Evolutionary conservation across 23 tunicate species (phyloP), one percentile per base, ranked within the genome.

Genomic region (Trididemnum miniatum): DNA sequence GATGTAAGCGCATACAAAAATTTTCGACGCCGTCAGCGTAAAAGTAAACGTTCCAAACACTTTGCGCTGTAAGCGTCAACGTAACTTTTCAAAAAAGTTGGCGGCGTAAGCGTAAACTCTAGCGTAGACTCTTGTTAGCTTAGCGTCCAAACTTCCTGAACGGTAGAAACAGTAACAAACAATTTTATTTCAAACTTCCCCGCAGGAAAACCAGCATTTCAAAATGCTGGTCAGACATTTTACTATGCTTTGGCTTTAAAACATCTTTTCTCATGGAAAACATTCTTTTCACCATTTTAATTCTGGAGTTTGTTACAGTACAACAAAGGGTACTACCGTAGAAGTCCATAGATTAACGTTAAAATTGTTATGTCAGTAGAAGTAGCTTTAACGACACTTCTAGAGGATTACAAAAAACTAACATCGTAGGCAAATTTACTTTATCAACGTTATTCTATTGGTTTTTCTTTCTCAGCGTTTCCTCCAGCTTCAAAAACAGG

Each of bases 181-280:
- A 44, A 44, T 62, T 62, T 62, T 62, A 24, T 62, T 62, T 62
- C 26, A 62, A 62, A 24, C 29, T 62, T 62, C 26, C 23, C 26
- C 67, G 67, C 67, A 62, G 29, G 29, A 62, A 62, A 24, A 62
- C 67, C 29, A 62, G 29, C 67, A 62, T 62, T 62, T 62, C 67
- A 62, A 62, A 62, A 62, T 62, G 67, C 29, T 62, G 28, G 29
- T 62, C 67, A 62, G 67, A 4, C 67, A 62, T 62, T 62, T 24
- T 62, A 24, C 67, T 62, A 24, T 26, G 67, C 67, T 62, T 62
- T 20, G 67, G 67, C 67, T 62, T 62, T 24, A 62, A 24, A 22
- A 62, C 67, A 22, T 62, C n/a, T 62, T 62, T 62, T 62, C 26
- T n/a, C 77, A 35, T 25, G 51, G 23, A 15, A 35, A 71, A 25